Evolutionary conservation across 2,888 invertebrate species (phyloP).

Genomic region (Protodeltote pygarga): DNA sequence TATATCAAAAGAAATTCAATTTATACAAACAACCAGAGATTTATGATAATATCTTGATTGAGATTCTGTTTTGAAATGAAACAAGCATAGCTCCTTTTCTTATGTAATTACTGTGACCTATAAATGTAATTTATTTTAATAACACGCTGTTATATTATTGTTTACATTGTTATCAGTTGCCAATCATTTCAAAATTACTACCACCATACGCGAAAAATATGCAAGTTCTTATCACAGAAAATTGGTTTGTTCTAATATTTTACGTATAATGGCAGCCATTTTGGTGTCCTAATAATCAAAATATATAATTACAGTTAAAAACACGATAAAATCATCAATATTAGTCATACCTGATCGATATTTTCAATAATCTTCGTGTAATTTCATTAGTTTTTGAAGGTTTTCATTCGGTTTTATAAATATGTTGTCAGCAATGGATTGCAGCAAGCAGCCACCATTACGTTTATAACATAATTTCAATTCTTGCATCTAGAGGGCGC

Average conservation of each 20-base stretch:
- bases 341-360: constrained; percentile 58
- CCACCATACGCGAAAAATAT: constrained; percentile 43
- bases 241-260: constrained; percentile 22
- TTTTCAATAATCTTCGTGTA: constrained; percentile 43
- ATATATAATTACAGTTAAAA: constrained; percentile 10
- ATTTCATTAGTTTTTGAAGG: constrained; percentile 70
- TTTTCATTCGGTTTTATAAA: constrained; percentile 70
- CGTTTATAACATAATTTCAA: constrained; percentile 55
- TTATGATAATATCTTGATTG: no score
- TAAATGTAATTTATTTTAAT: constrained; percentile 9
- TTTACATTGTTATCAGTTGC: constrained; percentile 60
- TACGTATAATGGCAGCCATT: constrained; percentile 52
- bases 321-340: constrained; percentile 17
- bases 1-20: no score
- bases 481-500: constrained; percentile 35
- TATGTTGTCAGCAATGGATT: constrained; percentile 85
- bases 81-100: constrained; percentile 5
- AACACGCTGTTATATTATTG: constrained; percentile 35
- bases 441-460: constrained; percentile 83
- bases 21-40: no score
- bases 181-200: constrained; percentile 49
- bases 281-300: constrained; percentile 24
- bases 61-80: neutral
- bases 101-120: constrained; percentile 30
- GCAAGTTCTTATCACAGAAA: constrained; percentile 19